These are phyloP conservation scores for Potamarius usumacintae DNA, from an alignment of 2,113 vertebrate genomes.

Conservation along the genomic window DNA sequence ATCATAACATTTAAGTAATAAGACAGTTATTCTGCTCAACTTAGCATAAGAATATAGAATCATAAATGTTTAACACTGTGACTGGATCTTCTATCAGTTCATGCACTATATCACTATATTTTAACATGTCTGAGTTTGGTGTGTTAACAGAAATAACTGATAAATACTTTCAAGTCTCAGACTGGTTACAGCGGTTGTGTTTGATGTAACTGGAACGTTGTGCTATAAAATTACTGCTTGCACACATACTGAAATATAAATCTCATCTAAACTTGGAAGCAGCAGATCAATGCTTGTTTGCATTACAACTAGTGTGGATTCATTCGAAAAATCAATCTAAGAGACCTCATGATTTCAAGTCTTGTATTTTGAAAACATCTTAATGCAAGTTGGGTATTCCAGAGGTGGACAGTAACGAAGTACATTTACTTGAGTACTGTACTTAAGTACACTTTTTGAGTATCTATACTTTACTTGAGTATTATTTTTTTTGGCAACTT, in stretches of 20 bases:
- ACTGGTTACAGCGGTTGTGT: background rate
- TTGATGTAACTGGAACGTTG: background rate
- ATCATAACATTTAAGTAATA: background rate
- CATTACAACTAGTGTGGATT: background rate
- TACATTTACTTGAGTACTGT: no score
- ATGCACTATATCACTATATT: background rate
- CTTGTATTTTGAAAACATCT: background rate
- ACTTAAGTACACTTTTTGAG: no score
- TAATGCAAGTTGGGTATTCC: background rate
- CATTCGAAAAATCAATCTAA: background rate
- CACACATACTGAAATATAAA: constrained; percentile 1
- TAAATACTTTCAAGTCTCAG: background rate
- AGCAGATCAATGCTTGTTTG: background rate
- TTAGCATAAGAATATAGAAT: background rate
- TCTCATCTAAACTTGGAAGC: background rate
- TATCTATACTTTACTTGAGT: no score
- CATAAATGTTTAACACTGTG: background rate
- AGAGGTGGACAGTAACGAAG: no score
- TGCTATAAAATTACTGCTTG: background rate
- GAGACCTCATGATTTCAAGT: background rate
- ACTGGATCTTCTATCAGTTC: background rate
- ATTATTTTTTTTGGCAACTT: no score
- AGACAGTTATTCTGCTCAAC: background rate
- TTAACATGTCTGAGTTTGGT: background rate
- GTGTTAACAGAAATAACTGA: background rate